Base-by-base conservation (phyloP, 2,888 invertebrate species). In the Abrostola tripartita region DNA sequence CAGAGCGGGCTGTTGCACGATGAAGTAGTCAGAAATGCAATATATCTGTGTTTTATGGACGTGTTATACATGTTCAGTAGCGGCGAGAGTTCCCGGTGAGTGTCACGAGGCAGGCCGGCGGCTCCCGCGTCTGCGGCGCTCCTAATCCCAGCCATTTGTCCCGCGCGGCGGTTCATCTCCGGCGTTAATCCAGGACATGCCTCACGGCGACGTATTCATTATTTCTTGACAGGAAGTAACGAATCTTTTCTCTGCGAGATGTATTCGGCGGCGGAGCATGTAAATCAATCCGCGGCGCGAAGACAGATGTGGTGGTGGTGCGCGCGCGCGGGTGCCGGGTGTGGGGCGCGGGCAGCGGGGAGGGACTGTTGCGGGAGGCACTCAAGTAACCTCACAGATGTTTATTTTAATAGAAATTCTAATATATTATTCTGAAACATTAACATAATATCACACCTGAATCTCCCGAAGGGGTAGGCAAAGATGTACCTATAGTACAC, bases 141-240 rank as follows among this genome's bases (percentile, higher is more conserved):
- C 71, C 65, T 68, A 68, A 76, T 76, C 65, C 68, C 10, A 53
- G 37, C 63, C 76, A 73, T 78, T 66, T 77, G 65, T 65, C 71
- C 59, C 37, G 61, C 50, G 65, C 69, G 70, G 64, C 73, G 75
- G 64, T 78, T 71, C 63, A 68, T 77, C 78, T 76, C 68, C 66
- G 52, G 36, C 54, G 12, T 58, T 78, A 73, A 77, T 78, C 70
- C 53, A 41, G 44, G 36, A 44, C 69, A 78, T 78, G 64, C 62
- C 60, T 78, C 78, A 78, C 60, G 37, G 51, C 64, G 59, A 63
- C 61, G 64, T 65, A 50, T 62, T 65, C 70, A 66, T 78, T 67
- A 71, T 76, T 71, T 74, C 71, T 71, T 74, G 71, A 63, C 61
- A 52, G 42, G 40, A 58, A 52, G 54, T n/a, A 52, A 50, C 12